Percentiles rank a stretch among this genome's conserved stretches.
Conservation (phyloP, 1,140 invertebrate species). For the Papilio polytes region DNA sequence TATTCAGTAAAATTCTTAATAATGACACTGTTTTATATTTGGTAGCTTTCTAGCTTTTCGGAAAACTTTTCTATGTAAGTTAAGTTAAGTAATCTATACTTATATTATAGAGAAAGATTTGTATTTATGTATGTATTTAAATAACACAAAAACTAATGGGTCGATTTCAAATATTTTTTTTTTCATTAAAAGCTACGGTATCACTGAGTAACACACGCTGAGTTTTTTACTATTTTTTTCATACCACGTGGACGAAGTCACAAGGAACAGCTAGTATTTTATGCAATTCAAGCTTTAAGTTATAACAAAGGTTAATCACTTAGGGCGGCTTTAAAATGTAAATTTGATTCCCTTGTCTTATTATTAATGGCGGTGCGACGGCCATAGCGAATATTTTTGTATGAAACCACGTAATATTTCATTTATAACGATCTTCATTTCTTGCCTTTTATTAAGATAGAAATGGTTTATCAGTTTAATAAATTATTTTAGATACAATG, state of each 20-base stretch:
- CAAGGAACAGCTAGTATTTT: no score
- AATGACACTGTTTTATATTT: no score
- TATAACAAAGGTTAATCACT: slow-evolving; percentile 16
- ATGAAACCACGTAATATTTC: slow-evolving; percentile 18
- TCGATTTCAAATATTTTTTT: no score
- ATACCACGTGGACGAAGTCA: no score
- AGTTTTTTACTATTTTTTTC: no score
- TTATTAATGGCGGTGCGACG: slow-evolving; percentile 20
- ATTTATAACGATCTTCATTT: slow-evolving; percentile 24
- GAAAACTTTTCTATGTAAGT: background rate
- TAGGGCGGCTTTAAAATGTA: slow-evolving; percentile 20
- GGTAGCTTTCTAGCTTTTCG: background rate
- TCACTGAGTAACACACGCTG: no score
- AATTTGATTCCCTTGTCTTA: slow-evolving; percentile 6
- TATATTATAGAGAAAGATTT: no score
- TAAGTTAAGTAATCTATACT: background rate
- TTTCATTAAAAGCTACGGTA: no score
- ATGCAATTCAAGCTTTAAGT: background rate
- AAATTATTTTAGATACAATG: slow-evolving; percentile 7
- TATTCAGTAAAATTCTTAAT: no score
- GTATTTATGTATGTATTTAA: no score
- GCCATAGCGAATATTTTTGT: slow-evolving; percentile 24
- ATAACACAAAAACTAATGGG: no score
- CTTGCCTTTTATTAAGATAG: slow-evolving; percentile 32
- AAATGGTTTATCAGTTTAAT: slow-evolving; percentile 26